Evolutionary conservation across 1,140 invertebrate species (phyloP).

Genomic region (Ostrea edulis): DNA sequence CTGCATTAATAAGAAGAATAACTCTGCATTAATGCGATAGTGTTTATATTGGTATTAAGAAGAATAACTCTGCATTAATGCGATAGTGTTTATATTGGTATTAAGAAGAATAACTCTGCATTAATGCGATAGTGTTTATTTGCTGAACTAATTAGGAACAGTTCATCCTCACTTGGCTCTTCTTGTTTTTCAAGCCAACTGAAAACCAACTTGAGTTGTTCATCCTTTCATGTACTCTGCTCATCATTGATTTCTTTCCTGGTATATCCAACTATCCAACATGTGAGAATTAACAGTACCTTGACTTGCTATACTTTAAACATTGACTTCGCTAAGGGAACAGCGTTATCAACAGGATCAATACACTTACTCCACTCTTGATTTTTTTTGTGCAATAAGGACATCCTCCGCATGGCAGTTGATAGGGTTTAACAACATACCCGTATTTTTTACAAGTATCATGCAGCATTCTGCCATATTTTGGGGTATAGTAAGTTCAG

Average conservation of each 20-base stretch:
- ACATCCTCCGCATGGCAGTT: conserved; percentile 11
- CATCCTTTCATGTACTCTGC: conserved; percentile 10
- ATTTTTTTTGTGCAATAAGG: not conserved
- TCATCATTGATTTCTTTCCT: not conserved
- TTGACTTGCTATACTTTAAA: not conserved
- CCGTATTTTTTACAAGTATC: not conserved
- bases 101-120: not conserved
- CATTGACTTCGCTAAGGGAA: not conserved
- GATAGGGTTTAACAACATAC: not conserved
- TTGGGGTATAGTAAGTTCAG: too few species aligned
- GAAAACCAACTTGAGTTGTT: not conserved
- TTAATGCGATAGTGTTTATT: not conserved
- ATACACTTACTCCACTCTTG: conserved; percentile 23
- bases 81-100: too few species aligned
- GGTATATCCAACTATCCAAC: not conserved
- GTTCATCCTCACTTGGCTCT: not conserved
- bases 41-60: too few species aligned
- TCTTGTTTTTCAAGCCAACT: conserved; percentile 28
- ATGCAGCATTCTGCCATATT: too few species aligned
- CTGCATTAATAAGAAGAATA: too few species aligned
- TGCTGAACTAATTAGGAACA: conserved; percentile 30
- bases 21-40: too few species aligned
- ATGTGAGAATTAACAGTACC: too few species aligned
- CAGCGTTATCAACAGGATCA: conserved; percentile 25
- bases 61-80: too few species aligned